Conservation (phyloP, 2,888 invertebrate genomes). For the Calameuta pallipes region DNA sequence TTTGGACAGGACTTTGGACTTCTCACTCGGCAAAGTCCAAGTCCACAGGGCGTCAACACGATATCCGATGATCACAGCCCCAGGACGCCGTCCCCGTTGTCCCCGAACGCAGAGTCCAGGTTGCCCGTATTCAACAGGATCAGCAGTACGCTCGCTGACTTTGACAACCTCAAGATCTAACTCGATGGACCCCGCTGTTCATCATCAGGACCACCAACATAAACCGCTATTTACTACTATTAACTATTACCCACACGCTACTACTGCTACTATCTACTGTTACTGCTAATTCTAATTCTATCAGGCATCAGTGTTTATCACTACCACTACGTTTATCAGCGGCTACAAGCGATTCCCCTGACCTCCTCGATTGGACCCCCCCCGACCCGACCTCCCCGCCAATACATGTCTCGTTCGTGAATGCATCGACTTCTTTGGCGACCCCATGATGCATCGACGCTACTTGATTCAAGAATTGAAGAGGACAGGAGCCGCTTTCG, state of each 20-base stretch:
- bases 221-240: not conserved
- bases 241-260: not conserved
- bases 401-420: too few species aligned
- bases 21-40: constrained; percentile 67
- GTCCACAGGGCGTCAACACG: constrained; percentile 62
- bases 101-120: constrained; percentile 72
- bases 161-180: constrained; percentile 59
- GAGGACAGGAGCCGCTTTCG: too few species aligned
- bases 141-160: constrained; percentile 68
- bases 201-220: constrained; percentile 5
- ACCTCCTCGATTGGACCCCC: too few species aligned
- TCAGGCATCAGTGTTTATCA: too few species aligned
- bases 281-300: too few species aligned
- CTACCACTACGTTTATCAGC: too few species aligned
- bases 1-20: constrained; percentile 58
- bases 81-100: constrained; percentile 55
- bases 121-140: constrained; percentile 85
- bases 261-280: too few species aligned
- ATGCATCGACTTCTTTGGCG: too few species aligned
- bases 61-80: constrained; percentile 41
- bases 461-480: too few species aligned
- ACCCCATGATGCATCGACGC: too few species aligned
- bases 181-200: not conserved
- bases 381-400: too few species aligned
- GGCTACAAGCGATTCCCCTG: too few species aligned